Conservation (phyloP, 2,113 vertebrate species). For the Anarhynchus alexandrinus region DNA sequence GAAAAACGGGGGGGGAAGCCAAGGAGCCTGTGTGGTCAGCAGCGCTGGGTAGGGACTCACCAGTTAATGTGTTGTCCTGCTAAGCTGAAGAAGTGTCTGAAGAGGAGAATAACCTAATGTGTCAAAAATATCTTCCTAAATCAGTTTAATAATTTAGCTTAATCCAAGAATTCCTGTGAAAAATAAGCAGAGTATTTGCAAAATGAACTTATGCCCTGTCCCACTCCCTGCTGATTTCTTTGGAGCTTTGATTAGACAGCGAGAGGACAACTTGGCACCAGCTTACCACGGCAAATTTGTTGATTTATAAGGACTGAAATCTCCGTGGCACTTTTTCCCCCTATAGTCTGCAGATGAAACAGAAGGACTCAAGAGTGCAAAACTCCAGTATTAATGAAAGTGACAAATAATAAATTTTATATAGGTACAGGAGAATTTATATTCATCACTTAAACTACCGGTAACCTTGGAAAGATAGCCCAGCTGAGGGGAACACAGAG, state of each 20-base stretch:
- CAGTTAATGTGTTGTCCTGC: not conserved
- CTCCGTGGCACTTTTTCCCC: not conserved
- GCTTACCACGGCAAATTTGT: not conserved
- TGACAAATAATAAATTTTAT: constrained; percentile 38
- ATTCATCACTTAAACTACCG: not conserved
- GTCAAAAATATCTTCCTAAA: not conserved
- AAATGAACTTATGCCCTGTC: not conserved
- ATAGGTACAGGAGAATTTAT: not conserved
- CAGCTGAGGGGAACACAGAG: not conserved
- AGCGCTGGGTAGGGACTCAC: not conserved
- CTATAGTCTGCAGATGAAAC: not conserved
- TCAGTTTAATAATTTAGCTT: not conserved
- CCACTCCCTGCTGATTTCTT: not conserved
- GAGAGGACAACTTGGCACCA: not conserved
- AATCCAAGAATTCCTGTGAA: not conserved
- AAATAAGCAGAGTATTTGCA: not conserved
- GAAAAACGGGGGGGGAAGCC: not conserved
- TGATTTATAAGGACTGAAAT: constrained; percentile 39
- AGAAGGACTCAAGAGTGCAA: not conserved
- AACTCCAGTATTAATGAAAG: not conserved
- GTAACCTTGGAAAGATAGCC: not conserved
- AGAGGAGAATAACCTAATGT: not conserved
- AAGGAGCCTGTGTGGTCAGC: not conserved
- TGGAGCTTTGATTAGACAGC: not conserved
- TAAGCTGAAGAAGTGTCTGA: not conserved